Evolutionary conservation across 1,140 invertebrate species (phyloP).

Genomic region (Oscheius sp.): DNA sequence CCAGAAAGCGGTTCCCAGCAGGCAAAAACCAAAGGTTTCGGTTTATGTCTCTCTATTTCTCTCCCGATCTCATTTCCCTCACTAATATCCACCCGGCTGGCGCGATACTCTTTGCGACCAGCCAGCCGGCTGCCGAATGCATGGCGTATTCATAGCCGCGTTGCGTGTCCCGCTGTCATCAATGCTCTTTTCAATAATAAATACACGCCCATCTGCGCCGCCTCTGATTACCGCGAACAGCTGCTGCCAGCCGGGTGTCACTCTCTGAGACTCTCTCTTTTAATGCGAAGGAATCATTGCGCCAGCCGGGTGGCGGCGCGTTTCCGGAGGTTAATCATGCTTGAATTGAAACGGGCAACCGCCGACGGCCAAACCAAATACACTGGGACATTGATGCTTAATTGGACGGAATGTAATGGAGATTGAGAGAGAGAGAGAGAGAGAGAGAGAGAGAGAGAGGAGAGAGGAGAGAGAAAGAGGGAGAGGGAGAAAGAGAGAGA

Average conservation of each 20-base stretch:
- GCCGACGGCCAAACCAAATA: not conserved
- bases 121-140: not conserved
- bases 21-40: too few relatives aligned
- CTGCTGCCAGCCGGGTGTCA: not conserved
- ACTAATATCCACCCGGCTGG: too few relatives aligned
- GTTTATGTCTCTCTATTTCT: not conserved
- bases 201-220: not conserved
- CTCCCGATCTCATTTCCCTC: not conserved
- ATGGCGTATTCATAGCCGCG: not conserved
- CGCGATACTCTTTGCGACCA: too few relatives aligned
- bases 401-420: not conserved
- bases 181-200: not conserved
- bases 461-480: too few relatives aligned
- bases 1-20: too few relatives aligned
- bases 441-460: too few relatives aligned
- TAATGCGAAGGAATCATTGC: too few relatives aligned
- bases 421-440: not conserved
- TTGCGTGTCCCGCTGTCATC: not conserved
- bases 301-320: not conserved
- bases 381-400: not conserved
- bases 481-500: too few relatives aligned
- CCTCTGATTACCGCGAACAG: constrained; percentile 3
- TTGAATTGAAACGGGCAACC: constrained; percentile 4
- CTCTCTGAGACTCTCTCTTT: too few relatives aligned
- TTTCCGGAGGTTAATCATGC: not conserved